Evolutionary conservation across 2,888 invertebrate species (phyloP).

Genomic region (Diarsia rubi): DNA sequence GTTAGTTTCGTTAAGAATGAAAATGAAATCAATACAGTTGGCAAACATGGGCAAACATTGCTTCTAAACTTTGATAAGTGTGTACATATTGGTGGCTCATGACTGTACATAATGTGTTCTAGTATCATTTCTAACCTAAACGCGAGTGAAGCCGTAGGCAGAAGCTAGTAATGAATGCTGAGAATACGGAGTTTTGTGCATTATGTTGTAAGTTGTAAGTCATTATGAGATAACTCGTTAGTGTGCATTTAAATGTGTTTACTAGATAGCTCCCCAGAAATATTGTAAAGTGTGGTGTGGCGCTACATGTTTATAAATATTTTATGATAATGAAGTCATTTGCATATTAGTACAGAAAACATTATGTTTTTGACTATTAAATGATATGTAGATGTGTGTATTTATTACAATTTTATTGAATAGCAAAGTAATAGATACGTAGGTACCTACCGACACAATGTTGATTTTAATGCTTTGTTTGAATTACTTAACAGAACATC

Average conservation of each 20-base stretch:
- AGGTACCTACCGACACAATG: too few species aligned
- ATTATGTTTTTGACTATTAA: not conserved
- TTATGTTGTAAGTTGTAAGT: not conserved
- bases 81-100: too few species aligned
- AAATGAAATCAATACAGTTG: too few species aligned
- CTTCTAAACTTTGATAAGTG: too few species aligned
- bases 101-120: too few species aligned
- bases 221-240: not conserved
- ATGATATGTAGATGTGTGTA: not conserved
- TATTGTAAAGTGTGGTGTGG: not conserved
- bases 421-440: not conserved
- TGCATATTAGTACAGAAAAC: slow-evolving; percentile 17
- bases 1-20: too few species aligned
- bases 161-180: not conserved
- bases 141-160: not conserved
- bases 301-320: not conserved
- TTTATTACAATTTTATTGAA: not conserved
- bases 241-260: slow-evolving; percentile 9
- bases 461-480: too few species aligned
- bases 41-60: too few species aligned
- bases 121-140: too few species aligned
- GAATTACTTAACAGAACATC: too few species aligned
- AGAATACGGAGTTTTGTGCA: not conserved
- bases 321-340: slow-evolving; percentile 13
- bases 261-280: not conserved